Percentiles rank a stretch among this genome's conserved stretches.
Evolutionary conservation across 2,113 vertebrate species (phyloP).

Genomic region (Psilopogon haemacephalus): DNA sequence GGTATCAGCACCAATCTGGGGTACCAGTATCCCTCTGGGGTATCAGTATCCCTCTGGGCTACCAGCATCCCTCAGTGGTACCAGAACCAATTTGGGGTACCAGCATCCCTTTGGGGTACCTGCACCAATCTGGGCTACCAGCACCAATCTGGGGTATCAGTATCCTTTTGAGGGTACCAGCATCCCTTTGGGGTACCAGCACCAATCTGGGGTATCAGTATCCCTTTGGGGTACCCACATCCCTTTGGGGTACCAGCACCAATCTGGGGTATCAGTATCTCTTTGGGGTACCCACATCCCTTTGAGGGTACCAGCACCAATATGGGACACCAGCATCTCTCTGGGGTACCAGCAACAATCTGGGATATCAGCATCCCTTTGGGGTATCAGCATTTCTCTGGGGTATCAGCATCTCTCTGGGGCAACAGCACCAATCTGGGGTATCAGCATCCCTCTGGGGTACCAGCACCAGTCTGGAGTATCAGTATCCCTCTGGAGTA

Average conservation of each 20-base stretch:
- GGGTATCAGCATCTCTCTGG: neutral
- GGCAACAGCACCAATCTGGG: neutral
- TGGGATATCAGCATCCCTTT: neutral
- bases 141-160: too few relatives aligned
- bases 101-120: neutral
- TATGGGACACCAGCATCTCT: neutral
- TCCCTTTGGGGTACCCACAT: neutral
- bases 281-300: neutral
- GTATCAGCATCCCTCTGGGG: neutral
- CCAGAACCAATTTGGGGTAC: neutral
- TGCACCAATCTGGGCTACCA: too few relatives aligned
- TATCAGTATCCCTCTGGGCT: too few relatives aligned
- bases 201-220: neutral
- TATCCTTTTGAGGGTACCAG: neutral
- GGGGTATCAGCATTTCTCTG: too few relatives aligned
- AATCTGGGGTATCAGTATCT: neutral
- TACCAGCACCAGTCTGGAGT: too few relatives aligned
- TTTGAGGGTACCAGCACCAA: too few relatives aligned
- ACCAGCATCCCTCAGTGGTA: neutral
- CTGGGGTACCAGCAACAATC: neutral
- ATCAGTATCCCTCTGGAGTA: too few relatives aligned
- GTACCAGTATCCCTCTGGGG: too few relatives aligned
- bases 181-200: neutral
- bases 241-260: neutral
- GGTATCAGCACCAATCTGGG: too few relatives aligned